Evolutionary conservation across 2,113 vertebrate genomes (phyloP), one percentile per base, ranked within the genome.

Genomic region (Aldabrachelys gigantea): DNA sequence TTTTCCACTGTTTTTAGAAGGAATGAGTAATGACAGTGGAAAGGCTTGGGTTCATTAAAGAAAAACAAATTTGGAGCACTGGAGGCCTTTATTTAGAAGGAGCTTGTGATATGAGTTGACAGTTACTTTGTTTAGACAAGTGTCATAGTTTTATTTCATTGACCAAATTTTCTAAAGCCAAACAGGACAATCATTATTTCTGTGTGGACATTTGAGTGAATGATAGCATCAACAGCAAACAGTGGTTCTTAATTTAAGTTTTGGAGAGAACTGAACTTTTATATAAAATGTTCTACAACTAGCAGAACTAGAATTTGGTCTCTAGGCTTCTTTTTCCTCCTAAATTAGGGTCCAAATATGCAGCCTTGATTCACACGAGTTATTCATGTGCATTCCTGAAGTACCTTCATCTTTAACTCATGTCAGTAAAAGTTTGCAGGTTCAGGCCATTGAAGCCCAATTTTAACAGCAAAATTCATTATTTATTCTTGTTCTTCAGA

Each of bases 81-180:
- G 31, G 83, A 93, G 79, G 86, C 69, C 84, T 98, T 97, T 97
- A 98, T 97, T 98, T 97, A 97, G 95, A 98, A 96, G 91, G 92
- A 98, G 91, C 14, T 90, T 95, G 72, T 97, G 96, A 98, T 97
- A 91, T 85, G 84, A 97, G 50, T 84, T 97, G 97, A 98, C 97
- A 97, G 97, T 96, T 96, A 4, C 95, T 98, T 98, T 98, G 97
- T 98, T 98, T 98, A 95, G 93, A 98, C 98, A 98, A 98, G 95
- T 97, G 95, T 95, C 97, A 96, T 94, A 96, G 96, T 85, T 98
- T 98, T 97, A 97, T 95, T 97, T 94, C 92, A 95, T 83, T 94
- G 96, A 89, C 91, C 83, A 97, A 94, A 91, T 93, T 97, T 97
- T 97, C 96, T 95, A 47, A 95, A 97, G 96, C 89, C 95, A 96